A percentile compares a stretch with the other conserved stretches of the same genome.
Evolutionary conservation across 2,797 vertebrate species (phyloP).

Genomic region (Hozukius guyotensis): DNA sequence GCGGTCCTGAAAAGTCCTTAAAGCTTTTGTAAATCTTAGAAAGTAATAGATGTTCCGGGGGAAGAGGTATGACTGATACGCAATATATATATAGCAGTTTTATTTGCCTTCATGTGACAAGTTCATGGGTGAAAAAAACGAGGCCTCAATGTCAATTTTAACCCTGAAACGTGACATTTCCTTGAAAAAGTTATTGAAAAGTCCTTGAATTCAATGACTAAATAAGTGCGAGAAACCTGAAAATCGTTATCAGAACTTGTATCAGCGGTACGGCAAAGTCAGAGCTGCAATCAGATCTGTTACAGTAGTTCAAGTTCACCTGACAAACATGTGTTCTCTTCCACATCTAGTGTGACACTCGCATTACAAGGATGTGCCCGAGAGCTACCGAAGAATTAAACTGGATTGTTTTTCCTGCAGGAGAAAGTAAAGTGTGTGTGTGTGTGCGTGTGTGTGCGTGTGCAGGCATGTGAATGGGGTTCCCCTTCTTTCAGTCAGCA

Average conservation of each 20-base stretch:
- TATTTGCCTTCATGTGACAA: neutral
- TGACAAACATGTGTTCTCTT: neutral
- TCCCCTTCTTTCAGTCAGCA: constrained; percentile 51
- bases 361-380: neutral
- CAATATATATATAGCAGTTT: neutral
- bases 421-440: neutral
- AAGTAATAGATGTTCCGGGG: neutral
- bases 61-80: neutral
- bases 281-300: neutral
- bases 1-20: neutral
- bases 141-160: too few relatives aligned
- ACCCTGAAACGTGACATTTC: neutral
- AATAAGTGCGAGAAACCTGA: neutral
- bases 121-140: neutral
- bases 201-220: neutral
- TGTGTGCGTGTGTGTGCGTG: neutral
- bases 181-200: neutral
- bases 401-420: constrained; percentile 15
- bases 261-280: neutral
- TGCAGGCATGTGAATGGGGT: constrained; percentile 12
- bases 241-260: neutral
- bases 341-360: neutral
- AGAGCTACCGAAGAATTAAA: neutral
- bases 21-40: neutral
- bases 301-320: neutral